A percentile compares a stretch with the other conserved stretches of the same genome.
These are phyloP conservation scores for Erebia aethiops DNA, from an alignment of 2,888 invertebrate genomes.

Conservation along the genomic window DNA sequence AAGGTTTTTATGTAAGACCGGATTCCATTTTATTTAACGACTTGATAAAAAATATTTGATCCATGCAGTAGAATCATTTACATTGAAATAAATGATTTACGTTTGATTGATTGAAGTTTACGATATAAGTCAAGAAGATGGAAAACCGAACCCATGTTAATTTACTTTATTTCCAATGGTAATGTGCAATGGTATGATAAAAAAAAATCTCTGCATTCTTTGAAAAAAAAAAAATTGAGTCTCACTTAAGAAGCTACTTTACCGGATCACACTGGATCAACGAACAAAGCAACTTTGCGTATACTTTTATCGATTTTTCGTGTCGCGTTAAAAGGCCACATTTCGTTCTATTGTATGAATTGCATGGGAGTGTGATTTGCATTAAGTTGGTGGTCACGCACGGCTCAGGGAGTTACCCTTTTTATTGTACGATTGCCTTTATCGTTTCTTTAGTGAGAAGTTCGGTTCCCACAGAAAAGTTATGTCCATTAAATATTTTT, in stretches of 20 bases:
- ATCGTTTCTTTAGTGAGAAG: conserved; percentile 51
- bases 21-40: too few species aligned
- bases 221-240: not conserved
- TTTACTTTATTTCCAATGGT: too few species aligned
- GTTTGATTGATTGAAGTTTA: too few species aligned
- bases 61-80: too few species aligned
- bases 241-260: not conserved
- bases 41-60: too few species aligned
- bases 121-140: too few species aligned
- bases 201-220: too few species aligned
- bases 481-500: conserved; percentile 8
- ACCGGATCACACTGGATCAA: not conserved
- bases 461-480: not conserved
- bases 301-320: conserved; percentile 73
- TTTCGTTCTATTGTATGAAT: conserved; percentile 79
- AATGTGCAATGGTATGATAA: too few species aligned
- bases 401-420: conserved; percentile 63
- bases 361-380: conserved; percentile 79
- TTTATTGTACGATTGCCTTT: conserved; percentile 69
- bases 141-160: too few species aligned
- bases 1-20: too few species aligned
- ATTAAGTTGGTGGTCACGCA: conserved; percentile 78
- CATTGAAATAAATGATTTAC: too few species aligned
- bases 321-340: conserved; percentile 80
- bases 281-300: conserved; percentile 39